phyloP scores from a whole-genome alignment of 2,113 vertebrate genomes.

The Mugil cephalus region DNA sequence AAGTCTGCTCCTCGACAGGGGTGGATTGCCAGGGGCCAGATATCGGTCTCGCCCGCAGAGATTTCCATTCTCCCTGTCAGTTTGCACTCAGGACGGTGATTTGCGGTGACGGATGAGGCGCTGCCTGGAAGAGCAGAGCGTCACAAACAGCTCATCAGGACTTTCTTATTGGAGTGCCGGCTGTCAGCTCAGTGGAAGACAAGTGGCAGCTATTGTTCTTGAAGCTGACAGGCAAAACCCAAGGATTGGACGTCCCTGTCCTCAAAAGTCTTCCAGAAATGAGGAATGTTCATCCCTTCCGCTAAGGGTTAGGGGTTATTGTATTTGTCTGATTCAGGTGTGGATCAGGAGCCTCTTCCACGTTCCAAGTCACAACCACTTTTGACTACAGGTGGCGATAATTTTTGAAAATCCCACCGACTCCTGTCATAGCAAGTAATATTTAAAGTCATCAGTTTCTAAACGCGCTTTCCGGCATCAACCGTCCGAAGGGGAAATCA shows the following conservation, averaged over 20 bases:
- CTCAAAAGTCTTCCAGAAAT: conserved; percentile 28
- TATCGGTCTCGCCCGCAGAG: conserved; percentile 4
- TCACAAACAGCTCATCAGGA: conserved; percentile 59
- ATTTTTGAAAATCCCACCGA: not conserved
- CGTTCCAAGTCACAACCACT: too few relatives aligned
- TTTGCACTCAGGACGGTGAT: conserved; percentile 35
- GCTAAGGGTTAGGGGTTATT: not conserved
- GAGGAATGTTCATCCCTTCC: not conserved
- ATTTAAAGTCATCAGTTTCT: conserved; percentile 21
- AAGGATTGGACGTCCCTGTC: conserved; percentile 30
- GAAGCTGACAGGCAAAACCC: conserved; percentile 50
- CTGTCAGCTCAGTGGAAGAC: conserved; percentile 34
- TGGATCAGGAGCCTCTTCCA: too few relatives aligned
- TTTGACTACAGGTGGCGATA: not conserved
- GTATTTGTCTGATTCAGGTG: conserved; percentile 1
- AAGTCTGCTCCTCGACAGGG: not conserved
- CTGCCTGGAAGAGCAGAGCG: conserved; percentile 45
- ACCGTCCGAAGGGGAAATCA: conserved; percentile 29
- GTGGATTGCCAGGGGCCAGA: not conserved
- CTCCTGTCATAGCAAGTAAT: conserved; percentile 28
- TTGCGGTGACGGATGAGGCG: conserved; percentile 51
- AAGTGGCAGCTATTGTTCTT: conserved; percentile 41
- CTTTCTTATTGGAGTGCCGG: conserved; percentile 42
- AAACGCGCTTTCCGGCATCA: conserved; percentile 2
- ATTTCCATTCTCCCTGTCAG: conserved; percentile 45